Evolutionary conservation across 2,888 invertebrate species (phyloP), one percentile per base, ranked within the genome.

Genomic region (Campoletis raptor): DNA sequence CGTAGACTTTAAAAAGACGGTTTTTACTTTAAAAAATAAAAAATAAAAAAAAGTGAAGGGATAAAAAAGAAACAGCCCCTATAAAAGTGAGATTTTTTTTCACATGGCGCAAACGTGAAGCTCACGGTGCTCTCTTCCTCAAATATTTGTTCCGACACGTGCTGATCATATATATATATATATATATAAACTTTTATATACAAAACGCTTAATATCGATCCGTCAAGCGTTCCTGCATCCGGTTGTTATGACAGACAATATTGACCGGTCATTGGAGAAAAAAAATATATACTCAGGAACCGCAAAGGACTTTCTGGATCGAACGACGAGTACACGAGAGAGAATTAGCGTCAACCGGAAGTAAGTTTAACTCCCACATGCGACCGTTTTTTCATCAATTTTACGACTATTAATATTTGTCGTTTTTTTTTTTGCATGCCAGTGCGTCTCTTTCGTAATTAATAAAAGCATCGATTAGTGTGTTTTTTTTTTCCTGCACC

Each of bases 231-330:
- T 88, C 73, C 89, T 85, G 86, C 87, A 89, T 89, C 88, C 90
- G 87, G 88, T 88, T 89, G 90, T 90, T 92, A 89, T 88, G 89
- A 88, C 88, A 79, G 89, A 85, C 89, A 87, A 91, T 90, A 91
- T 90, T 90, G 90, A 90, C 90, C 86, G 87, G 87, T 85, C 90
- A 87, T 91, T 88, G 42, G 40, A 48, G 37, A 52, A 76, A 66
- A 54, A 45, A 52, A 66, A 73, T 30, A 52, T 45, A 73, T 77
- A 57, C 37, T 42, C 21, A 8, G 21, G 10, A 72, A 42, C 21
- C 64, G n/a, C 72, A 30, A 30, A 30, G 18, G 52, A 72, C 36
- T 48, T 52, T 52, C 52, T 15, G 18, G 48, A 21, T 52, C 52
- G 18, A 52, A 30, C 24, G 30, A 5, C 15, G 10, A 37, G 21